phyloP scores from a whole-genome alignment of 2,888 invertebrate genomes.

The Tinea trinotella region DNA sequence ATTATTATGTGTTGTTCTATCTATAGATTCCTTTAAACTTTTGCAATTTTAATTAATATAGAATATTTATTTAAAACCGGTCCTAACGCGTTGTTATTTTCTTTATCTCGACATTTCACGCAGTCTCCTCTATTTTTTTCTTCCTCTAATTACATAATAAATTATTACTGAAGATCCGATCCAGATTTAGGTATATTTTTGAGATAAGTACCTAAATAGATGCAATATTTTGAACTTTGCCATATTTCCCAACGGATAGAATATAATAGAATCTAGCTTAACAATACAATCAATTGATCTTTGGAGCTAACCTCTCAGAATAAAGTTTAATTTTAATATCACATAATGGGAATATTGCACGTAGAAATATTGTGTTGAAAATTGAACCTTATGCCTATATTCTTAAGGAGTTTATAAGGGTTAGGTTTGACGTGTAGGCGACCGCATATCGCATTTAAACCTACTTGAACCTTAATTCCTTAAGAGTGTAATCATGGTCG shows the following conservation, averaged over 20 bases:
- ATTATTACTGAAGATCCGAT: too few species aligned
- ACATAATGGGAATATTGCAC: background rate
- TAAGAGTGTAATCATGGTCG: constrained; percentile 7
- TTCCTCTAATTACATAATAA: too few species aligned
- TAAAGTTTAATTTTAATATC: background rate
- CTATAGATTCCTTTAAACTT: too few species aligned
- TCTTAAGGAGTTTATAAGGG: background rate
- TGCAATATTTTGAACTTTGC: background rate
- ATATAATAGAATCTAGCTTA: background rate
- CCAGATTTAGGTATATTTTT: too few species aligned
- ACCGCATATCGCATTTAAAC: background rate
- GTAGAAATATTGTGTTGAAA: background rate
- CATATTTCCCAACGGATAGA: background rate
- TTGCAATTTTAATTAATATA: too few species aligned
- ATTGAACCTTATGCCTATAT: background rate
- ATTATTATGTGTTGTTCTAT: too few species aligned
- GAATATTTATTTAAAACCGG: too few species aligned
- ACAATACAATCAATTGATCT: constrained; percentile 6
- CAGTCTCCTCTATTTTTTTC: too few species aligned
- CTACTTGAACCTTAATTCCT: constrained; percentile 10
- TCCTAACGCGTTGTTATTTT: too few species aligned
- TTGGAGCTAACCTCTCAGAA: background rate
- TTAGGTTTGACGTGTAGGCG: background rate
- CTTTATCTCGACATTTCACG: too few species aligned
- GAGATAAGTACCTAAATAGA: too few species aligned